Evolutionary conservation across 2,113 vertebrate genomes (phyloP).

Genomic region (Callipepla squamata): DNA sequence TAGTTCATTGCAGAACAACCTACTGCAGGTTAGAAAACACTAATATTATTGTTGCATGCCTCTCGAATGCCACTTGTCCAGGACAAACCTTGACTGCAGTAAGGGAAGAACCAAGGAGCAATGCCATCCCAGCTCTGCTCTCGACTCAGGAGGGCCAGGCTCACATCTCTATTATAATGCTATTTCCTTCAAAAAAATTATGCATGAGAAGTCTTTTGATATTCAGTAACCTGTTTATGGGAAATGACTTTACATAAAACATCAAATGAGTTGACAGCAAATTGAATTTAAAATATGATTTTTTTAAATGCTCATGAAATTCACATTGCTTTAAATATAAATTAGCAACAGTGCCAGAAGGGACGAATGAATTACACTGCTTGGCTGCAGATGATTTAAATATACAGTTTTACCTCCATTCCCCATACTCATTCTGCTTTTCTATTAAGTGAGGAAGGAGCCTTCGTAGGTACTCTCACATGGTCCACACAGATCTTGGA

Average conservation of each 20-base stretch:
- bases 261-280: conserved; percentile 68
- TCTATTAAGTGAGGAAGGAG: background rate
- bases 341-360: conserved; percentile 55
- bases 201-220: conserved; percentile 63
- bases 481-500: background rate
- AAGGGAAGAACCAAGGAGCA: background rate
- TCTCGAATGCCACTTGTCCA: background rate
- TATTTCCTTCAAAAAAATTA: conserved; percentile 38
- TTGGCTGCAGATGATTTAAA: conserved; percentile 42
- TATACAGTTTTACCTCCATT: background rate
- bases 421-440: background rate
- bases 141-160: background rate
- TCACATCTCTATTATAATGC: conserved; percentile 35
- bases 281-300: conserved; percentile 68
- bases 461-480: background rate
- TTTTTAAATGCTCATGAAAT: conserved; percentile 66
- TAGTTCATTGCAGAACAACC: background rate
- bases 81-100: background rate
- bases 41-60: background rate
- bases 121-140: background rate
- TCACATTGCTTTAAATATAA: conserved; percentile 70
- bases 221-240: conserved; percentile 62
- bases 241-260: conserved; percentile 66
- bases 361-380: conserved; percentile 41
- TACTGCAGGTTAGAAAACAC: background rate